Conservation (phyloP, 1,140 invertebrate genomes). For the Apis mellifera region DNA sequence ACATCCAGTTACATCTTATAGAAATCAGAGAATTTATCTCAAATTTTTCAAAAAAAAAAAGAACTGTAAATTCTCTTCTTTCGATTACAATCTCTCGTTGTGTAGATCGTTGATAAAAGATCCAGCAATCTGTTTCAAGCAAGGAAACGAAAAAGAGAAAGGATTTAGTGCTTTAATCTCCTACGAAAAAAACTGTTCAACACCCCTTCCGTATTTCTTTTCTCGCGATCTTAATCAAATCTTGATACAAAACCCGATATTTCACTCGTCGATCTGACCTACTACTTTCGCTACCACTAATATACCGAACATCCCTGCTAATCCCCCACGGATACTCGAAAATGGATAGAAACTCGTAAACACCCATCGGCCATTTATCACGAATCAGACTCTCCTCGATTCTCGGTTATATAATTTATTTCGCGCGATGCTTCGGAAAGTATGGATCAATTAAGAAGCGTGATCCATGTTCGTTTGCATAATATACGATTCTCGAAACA, state of each 20-base stretch:
- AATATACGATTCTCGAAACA: background rate
- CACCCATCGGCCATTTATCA: slow-evolving; percentile 37
- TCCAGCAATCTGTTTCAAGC: too few species aligned
- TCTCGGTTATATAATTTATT: background rate
- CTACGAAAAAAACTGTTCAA: background rate
- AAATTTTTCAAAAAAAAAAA: too few species aligned
- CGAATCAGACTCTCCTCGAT: slow-evolving; percentile 24
- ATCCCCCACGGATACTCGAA: background rate
- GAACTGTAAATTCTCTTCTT: too few species aligned
- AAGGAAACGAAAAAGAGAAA: too few species aligned
- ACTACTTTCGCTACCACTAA: background rate
- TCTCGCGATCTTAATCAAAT: background rate
- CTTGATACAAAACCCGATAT: background rate
- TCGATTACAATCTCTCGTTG: too few species aligned
- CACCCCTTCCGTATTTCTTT: slow-evolving; percentile 7
- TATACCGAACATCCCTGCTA: too few species aligned
- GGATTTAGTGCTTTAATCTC: background rate
- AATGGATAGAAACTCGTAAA: slow-evolving; percentile 27
- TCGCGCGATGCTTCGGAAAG: background rate
- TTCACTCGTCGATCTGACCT: background rate
- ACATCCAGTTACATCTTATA: too few species aligned
- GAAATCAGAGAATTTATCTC: too few species aligned
- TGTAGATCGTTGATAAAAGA: too few species aligned
- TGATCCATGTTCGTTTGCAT: too few species aligned
- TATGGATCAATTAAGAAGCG: background rate